Percentiles rank a stretch among this genome's conserved stretches.
phyloP scores from a whole-genome alignment of 2,113 vertebrate genomes.

The Onychorhynchus coronatus region DNA sequence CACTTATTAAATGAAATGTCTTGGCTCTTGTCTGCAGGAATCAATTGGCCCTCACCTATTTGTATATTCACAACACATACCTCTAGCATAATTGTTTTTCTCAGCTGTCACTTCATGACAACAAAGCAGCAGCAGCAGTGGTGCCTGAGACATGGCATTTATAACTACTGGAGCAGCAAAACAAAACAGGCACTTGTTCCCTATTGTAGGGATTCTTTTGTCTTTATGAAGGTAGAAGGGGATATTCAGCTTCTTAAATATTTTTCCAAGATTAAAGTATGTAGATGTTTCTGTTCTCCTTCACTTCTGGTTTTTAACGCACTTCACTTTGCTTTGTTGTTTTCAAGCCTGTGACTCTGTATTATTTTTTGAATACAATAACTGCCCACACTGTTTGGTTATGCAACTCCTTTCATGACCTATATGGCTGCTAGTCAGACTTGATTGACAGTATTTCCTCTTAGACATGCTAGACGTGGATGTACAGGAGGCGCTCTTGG shows the following conservation, averaged over 20 bases:
- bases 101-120: constrained; percentile 51
- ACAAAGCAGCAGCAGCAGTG: neutral
- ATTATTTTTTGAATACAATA: neutral
- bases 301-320: neutral
- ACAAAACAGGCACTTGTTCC: constrained; percentile 37
- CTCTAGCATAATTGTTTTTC: constrained; percentile 37
- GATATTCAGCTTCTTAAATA: neutral
- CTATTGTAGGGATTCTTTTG: neutral
- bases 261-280: neutral
- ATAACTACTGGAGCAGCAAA: constrained; percentile 22
- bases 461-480: neutral
- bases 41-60: constrained; percentile 11
- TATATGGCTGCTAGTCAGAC: neutral
- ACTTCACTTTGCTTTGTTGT: neutral
- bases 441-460: neutral
- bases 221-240: neutral
- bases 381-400: neutral
- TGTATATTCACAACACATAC: constrained; percentile 52
- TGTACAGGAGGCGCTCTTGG: neutral
- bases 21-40: neutral
- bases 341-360: neutral
- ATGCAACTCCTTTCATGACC: constrained; percentile 10
- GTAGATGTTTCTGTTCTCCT: neutral
- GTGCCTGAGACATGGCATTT: neutral
- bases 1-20: neutral